Base-by-base conservation (phyloP, 2,888 invertebrate genomes). In the Neocrepidodera transversa region DNA sequence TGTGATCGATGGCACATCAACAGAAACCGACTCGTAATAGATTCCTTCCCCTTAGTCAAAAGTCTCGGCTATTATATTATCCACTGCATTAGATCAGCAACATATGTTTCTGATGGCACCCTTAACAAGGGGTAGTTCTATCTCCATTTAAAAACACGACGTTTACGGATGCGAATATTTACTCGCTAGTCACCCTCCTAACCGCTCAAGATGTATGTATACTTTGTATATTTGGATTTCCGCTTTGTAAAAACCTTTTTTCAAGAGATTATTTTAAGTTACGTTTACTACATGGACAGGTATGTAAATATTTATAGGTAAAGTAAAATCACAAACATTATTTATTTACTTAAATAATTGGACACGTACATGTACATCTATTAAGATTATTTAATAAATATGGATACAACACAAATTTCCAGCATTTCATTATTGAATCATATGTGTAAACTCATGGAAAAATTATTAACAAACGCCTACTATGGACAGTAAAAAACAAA, bases 61-160 rank as follows among this genome's bases (percentile, higher is more conserved):
- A 65, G 68, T 67, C 68, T 69, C 69, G 59, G 62, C 57, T 62
- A 67, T 70, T 72, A 74, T 74, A 77, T 71, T 76, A 77, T 76
- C 74, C 77, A 74, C 72, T 77, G 76, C 74, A 76, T 77, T 77
- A 77, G 78, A 77, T 75, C 68, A 68, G 77, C 73, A 77, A 77
- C 79, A 78, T 78, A 77, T 79, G 79, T 78, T 78, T 78, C 74
- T 79, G 79, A 79, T 78, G 74, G 76, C 71, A 68, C 71, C 70
- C 68, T 63, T 77, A 76, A 77, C 76, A 74, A 76, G 77, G 76
- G 75, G 76, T 70, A 67, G 71, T 65, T 68, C 65, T 64, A 57
- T 67, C 68, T 64, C 65, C 66, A 64, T 64, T 68, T 68, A 67
- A 67, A 67, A 67, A 67, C 62, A 60, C 61, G 65, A 64, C 53